phyloP scores from a whole-genome alignment of 2,797 vertebrate species.

The Pipistrellus pipistrellus region DNA sequence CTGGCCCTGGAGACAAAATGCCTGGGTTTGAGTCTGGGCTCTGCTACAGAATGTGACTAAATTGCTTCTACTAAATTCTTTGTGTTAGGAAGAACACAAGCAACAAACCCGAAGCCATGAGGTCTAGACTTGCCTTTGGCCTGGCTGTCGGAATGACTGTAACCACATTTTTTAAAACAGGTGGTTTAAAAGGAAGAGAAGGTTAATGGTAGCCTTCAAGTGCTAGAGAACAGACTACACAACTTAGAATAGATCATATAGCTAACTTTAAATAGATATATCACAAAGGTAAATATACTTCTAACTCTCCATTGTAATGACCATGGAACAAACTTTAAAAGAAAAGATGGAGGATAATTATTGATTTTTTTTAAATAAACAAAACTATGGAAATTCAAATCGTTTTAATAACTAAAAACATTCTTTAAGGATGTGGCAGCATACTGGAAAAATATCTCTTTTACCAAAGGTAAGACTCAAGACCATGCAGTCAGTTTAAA shows the following conservation, averaged over 20 bases:
- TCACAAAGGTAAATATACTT: background rate
- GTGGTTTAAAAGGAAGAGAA: background rate
- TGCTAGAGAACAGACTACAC: background rate
- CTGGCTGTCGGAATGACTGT: background rate
- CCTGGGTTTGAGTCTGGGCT: background rate
- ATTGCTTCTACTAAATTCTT: background rate
- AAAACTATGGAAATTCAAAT: background rate
- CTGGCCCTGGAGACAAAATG: background rate
- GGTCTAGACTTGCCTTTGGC: background rate
- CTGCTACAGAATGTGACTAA: background rate
- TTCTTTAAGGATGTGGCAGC: background rate
- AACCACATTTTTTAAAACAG: background rate
- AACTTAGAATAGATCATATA: background rate
- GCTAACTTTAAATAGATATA: conserved; percentile 12
- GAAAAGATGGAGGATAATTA: conserved; percentile 21
- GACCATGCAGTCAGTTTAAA: background rate
- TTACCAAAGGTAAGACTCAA: conserved; percentile 15
- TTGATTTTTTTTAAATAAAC: background rate
- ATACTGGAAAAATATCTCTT: background rate
- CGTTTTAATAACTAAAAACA: background rate
- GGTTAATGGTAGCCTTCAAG: conserved; percentile 20
- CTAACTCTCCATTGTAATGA: background rate
- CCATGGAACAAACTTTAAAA: background rate
- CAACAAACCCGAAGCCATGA: background rate
- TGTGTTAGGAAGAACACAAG: background rate